Conservation (phyloP, 2,888 invertebrate genomes). For the Mimachlamys varia region DNA sequence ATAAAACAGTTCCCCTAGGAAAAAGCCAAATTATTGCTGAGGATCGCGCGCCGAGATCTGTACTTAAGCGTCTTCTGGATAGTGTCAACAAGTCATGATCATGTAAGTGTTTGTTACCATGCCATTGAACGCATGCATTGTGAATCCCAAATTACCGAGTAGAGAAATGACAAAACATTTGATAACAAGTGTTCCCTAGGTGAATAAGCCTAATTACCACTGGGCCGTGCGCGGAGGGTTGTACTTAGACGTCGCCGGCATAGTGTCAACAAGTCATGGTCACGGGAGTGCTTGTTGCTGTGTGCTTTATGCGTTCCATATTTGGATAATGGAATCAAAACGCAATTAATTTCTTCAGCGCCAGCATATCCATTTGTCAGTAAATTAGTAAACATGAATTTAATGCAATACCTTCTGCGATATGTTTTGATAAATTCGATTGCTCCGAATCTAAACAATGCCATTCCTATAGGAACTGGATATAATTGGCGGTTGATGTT, state of each 20-base stretch:
- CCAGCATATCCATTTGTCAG: slow-evolving; percentile 21
- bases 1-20: slow-evolving; percentile 22
- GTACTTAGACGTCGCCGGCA: not conserved
- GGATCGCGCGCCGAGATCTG: slow-evolving; percentile 31
- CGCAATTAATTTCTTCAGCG: not conserved
- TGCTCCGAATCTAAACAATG: not conserved
- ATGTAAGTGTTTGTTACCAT: not conserved
- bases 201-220: not conserved
- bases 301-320: not conserved
- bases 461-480: not conserved
- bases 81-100: not conserved
- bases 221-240: not conserved
- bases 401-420: not conserved
- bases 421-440: slow-evolving; percentile 30
- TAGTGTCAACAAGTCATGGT: slow-evolving; percentile 5
- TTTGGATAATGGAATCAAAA: not conserved
- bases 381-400: not conserved
- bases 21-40: not conserved
- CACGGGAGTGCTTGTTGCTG: not conserved
- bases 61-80: slow-evolving; percentile 34
- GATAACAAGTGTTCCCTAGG: not conserved
- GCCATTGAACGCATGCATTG: not conserved
- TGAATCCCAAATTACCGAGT: not conserved
- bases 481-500: not conserved
- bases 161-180: slow-evolving; percentile 4